Conservation (phyloP, 2,888 invertebrate genomes). For the Phytoseiulus persimilis region DNA sequence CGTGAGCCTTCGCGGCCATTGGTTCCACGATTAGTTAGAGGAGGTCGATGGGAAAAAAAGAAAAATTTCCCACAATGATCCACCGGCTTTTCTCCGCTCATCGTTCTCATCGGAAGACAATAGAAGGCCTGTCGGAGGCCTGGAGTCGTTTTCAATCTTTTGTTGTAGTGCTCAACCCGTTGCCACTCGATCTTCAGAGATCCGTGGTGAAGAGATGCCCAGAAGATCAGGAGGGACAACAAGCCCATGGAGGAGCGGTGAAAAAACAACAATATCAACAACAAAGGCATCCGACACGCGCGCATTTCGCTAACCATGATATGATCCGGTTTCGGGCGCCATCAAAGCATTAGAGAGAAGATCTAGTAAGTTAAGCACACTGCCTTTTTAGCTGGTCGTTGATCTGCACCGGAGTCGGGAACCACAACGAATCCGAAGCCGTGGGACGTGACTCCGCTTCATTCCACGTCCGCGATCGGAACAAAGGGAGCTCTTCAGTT, state of each 20-base stretch:
- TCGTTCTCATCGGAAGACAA: background rate
- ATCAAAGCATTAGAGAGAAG: background rate
- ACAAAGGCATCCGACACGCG: background rate
- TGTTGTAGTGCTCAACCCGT: background rate
- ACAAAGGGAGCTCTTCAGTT: background rate
- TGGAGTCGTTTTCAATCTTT: conserved; percentile 5
- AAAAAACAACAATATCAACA: background rate
- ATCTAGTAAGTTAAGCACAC: background rate
- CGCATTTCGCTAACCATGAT: background rate
- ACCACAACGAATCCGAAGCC: background rate
- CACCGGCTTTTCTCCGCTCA: background rate
- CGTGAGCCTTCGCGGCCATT: background rate
- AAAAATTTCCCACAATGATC: background rate
- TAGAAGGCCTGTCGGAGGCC: background rate
- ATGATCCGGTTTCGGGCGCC: background rate
- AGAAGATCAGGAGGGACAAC: too few relatives aligned
- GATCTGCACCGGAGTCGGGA: background rate
- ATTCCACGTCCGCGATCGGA: background rate
- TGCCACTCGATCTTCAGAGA: background rate
- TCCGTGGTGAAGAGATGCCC: background rate
- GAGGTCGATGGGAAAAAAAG: background rate
- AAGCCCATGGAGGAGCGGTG: background rate
- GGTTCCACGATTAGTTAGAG: background rate
- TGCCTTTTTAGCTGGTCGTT: background rate
- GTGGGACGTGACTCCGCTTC: background rate